Evolutionary conservation across 1,140 invertebrate species (phyloP).

Genomic region (Microplitis demolitor): DNA sequence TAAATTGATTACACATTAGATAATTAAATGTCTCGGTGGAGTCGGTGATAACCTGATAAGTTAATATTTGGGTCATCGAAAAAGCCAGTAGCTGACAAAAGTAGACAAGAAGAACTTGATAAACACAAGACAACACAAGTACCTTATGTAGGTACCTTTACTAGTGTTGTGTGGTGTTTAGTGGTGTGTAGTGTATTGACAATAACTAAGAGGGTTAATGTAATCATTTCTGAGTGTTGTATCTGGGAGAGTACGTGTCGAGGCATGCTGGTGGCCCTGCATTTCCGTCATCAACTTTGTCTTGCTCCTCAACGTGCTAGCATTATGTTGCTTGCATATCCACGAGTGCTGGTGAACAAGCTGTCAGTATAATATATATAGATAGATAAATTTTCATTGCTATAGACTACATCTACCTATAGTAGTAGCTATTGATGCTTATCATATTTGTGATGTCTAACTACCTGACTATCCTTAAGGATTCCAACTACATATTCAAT

Average conservation of each 20-base stretch:
- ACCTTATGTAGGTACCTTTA: too few species aligned
- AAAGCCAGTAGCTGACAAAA: too few species aligned
- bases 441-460: neutral
- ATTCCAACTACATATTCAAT: slow-evolving; percentile 33
- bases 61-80: too few species aligned
- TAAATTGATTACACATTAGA: too few species aligned
- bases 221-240: slow-evolving; percentile 31
- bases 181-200: too few species aligned
- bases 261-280: slow-evolving; percentile 19
- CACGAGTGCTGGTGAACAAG: slow-evolving; percentile 14
- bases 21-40: too few species aligned
- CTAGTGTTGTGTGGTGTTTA: neutral
- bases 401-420: slow-evolving; percentile 23
- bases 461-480: slow-evolving; percentile 30
- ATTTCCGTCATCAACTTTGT: slow-evolving; percentile 29
- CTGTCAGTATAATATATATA: slow-evolving; percentile 2
- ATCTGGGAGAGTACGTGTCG: slow-evolving; percentile 25
- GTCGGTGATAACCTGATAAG: too few species aligned
- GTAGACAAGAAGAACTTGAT: too few species aligned
- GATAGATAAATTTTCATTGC: neutral
- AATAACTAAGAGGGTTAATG: slow-evolving; percentile 25
- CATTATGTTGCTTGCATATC: slow-evolving; percentile 2
- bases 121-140: too few species aligned
- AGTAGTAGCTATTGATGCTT: slow-evolving; percentile 5
- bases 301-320: slow-evolving; percentile 1